Base-by-base conservation (phyloP, 2,113 vertebrate genomes). In the Tapirus terrestris region DNA sequence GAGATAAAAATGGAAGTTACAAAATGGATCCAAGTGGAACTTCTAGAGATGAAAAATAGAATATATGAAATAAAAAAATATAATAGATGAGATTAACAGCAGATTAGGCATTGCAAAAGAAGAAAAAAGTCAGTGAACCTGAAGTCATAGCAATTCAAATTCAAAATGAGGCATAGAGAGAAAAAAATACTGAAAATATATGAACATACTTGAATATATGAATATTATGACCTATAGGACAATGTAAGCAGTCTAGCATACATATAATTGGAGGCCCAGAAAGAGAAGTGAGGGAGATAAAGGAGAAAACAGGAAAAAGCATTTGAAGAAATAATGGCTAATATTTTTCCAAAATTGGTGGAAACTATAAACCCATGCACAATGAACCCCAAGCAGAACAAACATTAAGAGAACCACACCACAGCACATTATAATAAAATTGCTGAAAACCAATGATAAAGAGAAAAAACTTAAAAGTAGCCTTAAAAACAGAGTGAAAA, bases 151-250 rank as follows among this genome's bases (percentile, higher is more conserved):
- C 18, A 48, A 60, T 39, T 76, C 11, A 75, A 67, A 84, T 58
- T 96, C 33, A 68, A 76, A 93, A 87, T 48, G 21, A 89, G 25
- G 48, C 39, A 29, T 13, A 81, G 14, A 93, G 58, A 80, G 45
- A n/a, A 88, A 84, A 85, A 85, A 89, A 77, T 51, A 60, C 31
- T 76, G 75, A 75, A 95, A 88, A 94, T 45, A 82, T 65, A 82
- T 33, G 16, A 63, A 48, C 48, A 53, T 20, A 75, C 14, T 14
- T 53, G 27, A 43, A 0, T 53, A 75, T 53, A 53, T 53, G 27
- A 43, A 0, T 53, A 79, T 51, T 17, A 79, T 13, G 25, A 45
- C 6, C n/a, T 82, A 16, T 70, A 25, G 13, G 21, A 68, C 33
- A 68, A 48, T 70, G 53, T 31, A 63, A 60, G 11, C 31, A 77